Conservation (phyloP, 2,797 vertebrate genomes). For the Spea hammondii region DNA sequence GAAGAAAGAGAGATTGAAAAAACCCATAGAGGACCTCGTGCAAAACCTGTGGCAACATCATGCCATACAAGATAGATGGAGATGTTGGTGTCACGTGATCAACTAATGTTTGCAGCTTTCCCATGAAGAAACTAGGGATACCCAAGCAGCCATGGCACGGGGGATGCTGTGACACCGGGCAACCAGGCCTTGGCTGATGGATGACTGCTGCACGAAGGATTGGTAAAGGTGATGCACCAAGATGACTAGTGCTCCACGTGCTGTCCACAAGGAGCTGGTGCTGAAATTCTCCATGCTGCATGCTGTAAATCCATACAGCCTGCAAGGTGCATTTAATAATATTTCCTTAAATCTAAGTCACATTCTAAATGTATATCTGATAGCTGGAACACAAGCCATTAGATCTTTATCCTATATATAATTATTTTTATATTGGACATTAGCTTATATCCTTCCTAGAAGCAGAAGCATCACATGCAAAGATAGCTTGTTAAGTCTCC, state of each 20-base stretch:
- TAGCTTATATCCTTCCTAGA: too few relatives aligned
- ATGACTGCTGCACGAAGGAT: background rate
- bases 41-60: slow-evolving; percentile 2
- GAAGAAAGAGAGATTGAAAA: slow-evolving; percentile 61
- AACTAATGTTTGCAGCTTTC: background rate
- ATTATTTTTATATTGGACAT: too few relatives aligned
- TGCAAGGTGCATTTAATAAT: too few relatives aligned
- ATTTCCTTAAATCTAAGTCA: too few relatives aligned
- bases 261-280: slow-evolving; percentile 53
- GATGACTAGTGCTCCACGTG: slow-evolving; percentile 1
- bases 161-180: background rate
- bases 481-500: too few relatives aligned
- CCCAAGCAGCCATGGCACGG: background rate
- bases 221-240: background rate
- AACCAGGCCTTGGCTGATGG: slow-evolving; percentile 17
- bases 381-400: too few relatives aligned
- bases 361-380: too few relatives aligned
- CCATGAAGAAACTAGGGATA: background rate
- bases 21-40: slow-evolving; percentile 21
- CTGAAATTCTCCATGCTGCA: slow-evolving; percentile 48
- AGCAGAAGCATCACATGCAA: too few relatives aligned
- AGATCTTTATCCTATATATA: too few relatives aligned
- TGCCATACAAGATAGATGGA: slow-evolving; percentile 50
- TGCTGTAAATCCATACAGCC: too few relatives aligned
- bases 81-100: slow-evolving; percentile 74